phyloP scores from a whole-genome alignment of 2,797 vertebrate species.

The Botia almorhae region DNA sequence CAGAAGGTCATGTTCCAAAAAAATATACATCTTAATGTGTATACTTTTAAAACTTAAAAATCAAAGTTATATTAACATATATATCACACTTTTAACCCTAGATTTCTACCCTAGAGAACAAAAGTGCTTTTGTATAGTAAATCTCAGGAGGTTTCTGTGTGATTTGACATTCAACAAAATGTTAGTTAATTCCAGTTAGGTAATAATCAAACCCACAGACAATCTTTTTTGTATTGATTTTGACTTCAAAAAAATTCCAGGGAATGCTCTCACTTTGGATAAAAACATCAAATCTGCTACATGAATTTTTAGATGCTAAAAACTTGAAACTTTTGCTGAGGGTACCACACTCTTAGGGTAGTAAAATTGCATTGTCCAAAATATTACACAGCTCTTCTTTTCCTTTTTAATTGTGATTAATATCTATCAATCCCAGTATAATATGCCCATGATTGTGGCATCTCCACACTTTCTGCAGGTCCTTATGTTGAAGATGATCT shows the following conservation, averaged over 20 bases:
- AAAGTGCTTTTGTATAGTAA: background rate
- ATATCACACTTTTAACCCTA: no score
- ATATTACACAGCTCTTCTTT: background rate
- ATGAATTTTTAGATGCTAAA: background rate
- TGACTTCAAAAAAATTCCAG: background rate
- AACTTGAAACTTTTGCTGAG: no score
- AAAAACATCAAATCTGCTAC: background rate
- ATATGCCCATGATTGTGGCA: background rate
- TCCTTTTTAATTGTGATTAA: no score
- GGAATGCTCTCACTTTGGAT: background rate
- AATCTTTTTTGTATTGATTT: background rate
- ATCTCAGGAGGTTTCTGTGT: background rate
- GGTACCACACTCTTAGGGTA: no score
- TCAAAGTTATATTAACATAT: no score
- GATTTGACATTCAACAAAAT: background rate
- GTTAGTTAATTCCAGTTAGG: background rate
- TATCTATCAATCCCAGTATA: background rate
- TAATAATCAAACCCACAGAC: background rate
- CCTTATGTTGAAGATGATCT: conserved; percentile 91
- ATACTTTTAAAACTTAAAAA: no score
- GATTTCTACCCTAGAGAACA: no score
- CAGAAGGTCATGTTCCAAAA: no score
- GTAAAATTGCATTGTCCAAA: background rate
- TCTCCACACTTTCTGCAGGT: conserved; percentile 73
- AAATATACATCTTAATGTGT: no score